Evolutionary conservation across 2,888 invertebrate genomes (phyloP), one percentile per base, ranked within the genome.

Genomic region (Hypomecis punctinalis): DNA sequence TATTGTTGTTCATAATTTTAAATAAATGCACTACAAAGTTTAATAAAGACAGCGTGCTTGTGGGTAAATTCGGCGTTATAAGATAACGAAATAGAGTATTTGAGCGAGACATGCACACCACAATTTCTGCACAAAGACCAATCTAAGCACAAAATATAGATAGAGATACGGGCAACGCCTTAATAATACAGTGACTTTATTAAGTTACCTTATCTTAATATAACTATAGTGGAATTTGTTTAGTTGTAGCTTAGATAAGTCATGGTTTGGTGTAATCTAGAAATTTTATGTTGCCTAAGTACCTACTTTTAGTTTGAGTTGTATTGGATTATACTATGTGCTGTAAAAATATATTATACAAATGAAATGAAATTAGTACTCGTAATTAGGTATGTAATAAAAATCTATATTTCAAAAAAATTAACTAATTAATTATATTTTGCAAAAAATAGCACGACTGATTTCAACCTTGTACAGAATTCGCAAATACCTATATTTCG

Each of bases 131-230:
- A 57, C 47, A 46, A 47, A 56, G 43, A 59, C 35, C 36, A 52
- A 43, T 53, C 42, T 40, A 49, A 52, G 40, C 5, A 43, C 35
- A 43, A 45, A 43, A 43, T 36, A 43, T 43, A 49, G n/a, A 10
- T n/a, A n/a, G 23, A 5, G 6, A 42, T 35, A 33, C 23, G 40
- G n/a, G 37, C 62, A 58, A 60, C 49, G 53, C 43, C 54, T 54
- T 35, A 4, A 67, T 69, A 60, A 61, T 62, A 23, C 53, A 53
- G 61, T 48, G 64, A 65, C 62, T 67, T 62, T 64, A 66, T 64
- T 64, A 37, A 46, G 55, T 48, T 51, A 9, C 46, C 54, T 63
- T 61, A 64, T 68, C 56, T 40, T 43, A 49, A 52, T 10, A 45
- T 4, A 13, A 9, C 13, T 13, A 52, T 23, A 52, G 23, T 52